phyloP scores from a whole-genome alignment of 2,797 vertebrate species.

The Heterohyrax brucei region DNA sequence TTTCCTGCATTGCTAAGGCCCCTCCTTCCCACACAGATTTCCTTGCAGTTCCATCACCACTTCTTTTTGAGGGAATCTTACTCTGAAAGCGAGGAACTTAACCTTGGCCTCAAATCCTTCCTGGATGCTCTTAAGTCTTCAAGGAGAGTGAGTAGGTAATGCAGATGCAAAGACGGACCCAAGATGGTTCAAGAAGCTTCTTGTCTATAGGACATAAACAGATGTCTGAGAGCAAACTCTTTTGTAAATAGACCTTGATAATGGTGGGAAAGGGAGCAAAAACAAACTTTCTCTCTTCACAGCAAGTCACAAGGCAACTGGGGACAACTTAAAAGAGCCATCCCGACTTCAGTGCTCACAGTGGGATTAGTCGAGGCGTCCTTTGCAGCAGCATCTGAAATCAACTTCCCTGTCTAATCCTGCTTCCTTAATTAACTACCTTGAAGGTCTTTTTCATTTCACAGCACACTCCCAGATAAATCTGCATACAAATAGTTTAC shows the following conservation, averaged over 20 bases:
- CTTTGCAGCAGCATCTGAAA: background rate
- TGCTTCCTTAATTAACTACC: slow-evolving; percentile 7
- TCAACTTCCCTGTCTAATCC: background rate
- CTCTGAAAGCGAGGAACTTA: background rate
- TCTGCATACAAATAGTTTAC: background rate
- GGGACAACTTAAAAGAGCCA: background rate
- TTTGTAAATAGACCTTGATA: background rate
- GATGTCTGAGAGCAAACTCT: background rate
- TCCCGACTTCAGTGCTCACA: background rate
- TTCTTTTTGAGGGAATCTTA: slow-evolving; percentile 9
- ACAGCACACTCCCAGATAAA: background rate
- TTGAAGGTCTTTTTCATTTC: slow-evolving; percentile 2
- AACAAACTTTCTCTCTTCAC: background rate
- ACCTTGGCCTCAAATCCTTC: slow-evolving; percentile 1
- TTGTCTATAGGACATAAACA: background rate
- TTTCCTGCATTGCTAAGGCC: slow-evolving; percentile 14
- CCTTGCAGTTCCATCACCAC: background rate
- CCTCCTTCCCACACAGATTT: background rate
- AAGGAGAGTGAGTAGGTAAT: slow-evolving; percentile 17
- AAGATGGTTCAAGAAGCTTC: background rate
- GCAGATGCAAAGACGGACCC: background rate
- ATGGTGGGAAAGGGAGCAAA: background rate
- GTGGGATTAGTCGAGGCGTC: background rate
- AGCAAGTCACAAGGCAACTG: background rate
- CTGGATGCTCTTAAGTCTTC: background rate